Percentiles rank a stretch among this genome's conserved stretches.
These are phyloP conservation scores for Uloborus plumipes DNA, from an alignment of 2,888 invertebrate genomes.

Conservation along the genomic window DNA sequence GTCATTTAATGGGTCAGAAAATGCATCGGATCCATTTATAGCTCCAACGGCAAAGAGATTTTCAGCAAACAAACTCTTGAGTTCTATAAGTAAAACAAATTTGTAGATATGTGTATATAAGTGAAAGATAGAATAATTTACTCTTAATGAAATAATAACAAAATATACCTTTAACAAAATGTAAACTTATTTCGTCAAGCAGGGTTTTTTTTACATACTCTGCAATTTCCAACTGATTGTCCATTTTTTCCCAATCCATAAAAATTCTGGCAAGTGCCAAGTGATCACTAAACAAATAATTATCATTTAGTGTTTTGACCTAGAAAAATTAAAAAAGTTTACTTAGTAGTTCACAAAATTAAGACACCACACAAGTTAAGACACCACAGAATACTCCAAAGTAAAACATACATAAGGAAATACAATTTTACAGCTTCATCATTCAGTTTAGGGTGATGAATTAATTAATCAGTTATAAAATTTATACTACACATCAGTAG, in stretches of 20 bases:
- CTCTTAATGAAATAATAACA: not conserved
- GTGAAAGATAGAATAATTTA: not conserved
- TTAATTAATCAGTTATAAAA: no score
- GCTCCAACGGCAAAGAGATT: slow-evolving; percentile 27
- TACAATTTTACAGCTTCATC: no score
- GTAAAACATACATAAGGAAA: no score
- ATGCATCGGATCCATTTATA: slow-evolving; percentile 17
- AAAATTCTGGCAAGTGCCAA: slow-evolving; percentile 41
- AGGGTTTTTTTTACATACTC: slow-evolving; percentile 27
- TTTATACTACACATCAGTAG: no score
- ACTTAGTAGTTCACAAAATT: no score
- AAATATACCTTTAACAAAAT: slow-evolving; percentile 37
- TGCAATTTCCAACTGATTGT: not conserved
- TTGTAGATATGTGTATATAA: not conserved
- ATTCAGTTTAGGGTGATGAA: no score
- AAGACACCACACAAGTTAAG: no score
- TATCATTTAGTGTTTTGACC: slow-evolving; percentile 51
- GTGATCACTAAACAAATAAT: slow-evolving; percentile 49
- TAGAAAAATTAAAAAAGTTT: slow-evolving; percentile 7
- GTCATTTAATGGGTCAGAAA: slow-evolving; percentile 9
- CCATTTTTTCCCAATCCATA: slow-evolving; percentile 28
- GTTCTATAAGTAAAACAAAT: slow-evolving; percentile 30
- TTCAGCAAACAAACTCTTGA: slow-evolving; percentile 49
- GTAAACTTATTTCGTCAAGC: slow-evolving; percentile 35
- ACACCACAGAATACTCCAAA: no score